phyloP scores from a whole-genome alignment of 1,140 invertebrate genomes.

The Drosophila orosa region DNA sequence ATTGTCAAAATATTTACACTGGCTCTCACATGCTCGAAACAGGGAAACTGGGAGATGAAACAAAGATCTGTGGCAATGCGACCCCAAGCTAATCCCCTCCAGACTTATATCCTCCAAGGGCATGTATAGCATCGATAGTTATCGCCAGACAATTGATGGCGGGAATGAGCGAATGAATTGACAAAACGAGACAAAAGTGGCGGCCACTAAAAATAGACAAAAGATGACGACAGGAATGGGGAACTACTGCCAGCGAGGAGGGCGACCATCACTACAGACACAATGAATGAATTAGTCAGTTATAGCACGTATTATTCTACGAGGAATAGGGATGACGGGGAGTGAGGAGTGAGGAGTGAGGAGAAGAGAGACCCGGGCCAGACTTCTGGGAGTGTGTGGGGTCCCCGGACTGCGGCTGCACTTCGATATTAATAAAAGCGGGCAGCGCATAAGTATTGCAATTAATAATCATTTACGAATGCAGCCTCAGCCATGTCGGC shows the following conservation, averaged over 20 bases:
- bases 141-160: slow-evolving; percentile 60
- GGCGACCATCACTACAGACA: slow-evolving; percentile 28
- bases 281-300: slow-evolving; percentile 76
- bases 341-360: not conserved
- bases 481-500: slow-evolving; percentile 50
- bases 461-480: slow-evolving; percentile 77
- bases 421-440: slow-evolving; percentile 43
- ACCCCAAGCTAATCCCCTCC: slow-evolving; percentile 28
- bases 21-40: slow-evolving; percentile 7
- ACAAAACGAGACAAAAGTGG: slow-evolving; percentile 70
- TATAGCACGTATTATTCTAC: slow-evolving; percentile 63
- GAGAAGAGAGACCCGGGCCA: not conserved
- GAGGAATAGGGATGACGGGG: not conserved
- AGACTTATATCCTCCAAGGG: slow-evolving; percentile 29
- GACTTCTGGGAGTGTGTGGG: slow-evolving; percentile 42
- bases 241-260: not conserved
- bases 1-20: slow-evolving; percentile 67
- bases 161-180: slow-evolving; percentile 60
- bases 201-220: slow-evolving; percentile 77
- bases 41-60: slow-evolving; percentile 12
- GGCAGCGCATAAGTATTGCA: slow-evolving; percentile 63
- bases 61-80: slow-evolving; percentile 10
- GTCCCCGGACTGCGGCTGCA: slow-evolving; percentile 45
- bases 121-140: slow-evolving; percentile 43
- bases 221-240: slow-evolving; percentile 9